Base-by-base conservation (phyloP, 2,888 invertebrate genomes). In the Apodemia zela region DNA sequence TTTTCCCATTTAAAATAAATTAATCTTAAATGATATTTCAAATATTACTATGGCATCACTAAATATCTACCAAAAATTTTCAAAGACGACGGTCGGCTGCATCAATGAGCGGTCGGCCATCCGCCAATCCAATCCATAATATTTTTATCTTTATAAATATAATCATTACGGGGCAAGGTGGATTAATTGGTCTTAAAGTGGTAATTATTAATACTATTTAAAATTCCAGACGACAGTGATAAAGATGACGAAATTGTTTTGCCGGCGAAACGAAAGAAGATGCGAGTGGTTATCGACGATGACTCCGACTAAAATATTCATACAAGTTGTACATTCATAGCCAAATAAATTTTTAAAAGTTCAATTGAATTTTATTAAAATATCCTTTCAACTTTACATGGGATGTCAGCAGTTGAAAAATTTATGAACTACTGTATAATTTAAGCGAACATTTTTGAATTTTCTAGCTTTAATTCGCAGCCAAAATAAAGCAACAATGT, bases 281-380 rank as follows among this genome's bases (percentile, higher is more conserved):
- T 83, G 15, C 75, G 85, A 63, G 70, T 80, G 63, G 71, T 90
- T 69, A 89, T 89, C 65, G 89, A 89, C 57, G 88, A 87, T 65
- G 90, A 90, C 71, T 90, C 90, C 0, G 89, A 89, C 68, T 89
- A 70, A 47, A 47, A 68, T 59, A 6, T 17, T 11, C n/a, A 62
- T 66, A 65, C 62, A 67, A 62, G 47, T 59, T 65, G 42, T 60
- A 64, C 21, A 45, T 35, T 18, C 42, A 42, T 29, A 64, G 54
- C 21, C 15, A 57, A 57, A 61, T 64, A 47, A 47, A 64, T 58
- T 18, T n/a, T 57, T 21, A 21, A 61, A 61, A 47, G 47, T 63
- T 33, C 35, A 59, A 59, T 47, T 59, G 63, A 63, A 59, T 59
- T 63, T 59, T 63, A 63, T 63, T 63, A 49, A 63, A 59, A 59